phyloP scores from a whole-genome alignment of 2,797 vertebrate species.

The Serranus cabrilla region DNA sequence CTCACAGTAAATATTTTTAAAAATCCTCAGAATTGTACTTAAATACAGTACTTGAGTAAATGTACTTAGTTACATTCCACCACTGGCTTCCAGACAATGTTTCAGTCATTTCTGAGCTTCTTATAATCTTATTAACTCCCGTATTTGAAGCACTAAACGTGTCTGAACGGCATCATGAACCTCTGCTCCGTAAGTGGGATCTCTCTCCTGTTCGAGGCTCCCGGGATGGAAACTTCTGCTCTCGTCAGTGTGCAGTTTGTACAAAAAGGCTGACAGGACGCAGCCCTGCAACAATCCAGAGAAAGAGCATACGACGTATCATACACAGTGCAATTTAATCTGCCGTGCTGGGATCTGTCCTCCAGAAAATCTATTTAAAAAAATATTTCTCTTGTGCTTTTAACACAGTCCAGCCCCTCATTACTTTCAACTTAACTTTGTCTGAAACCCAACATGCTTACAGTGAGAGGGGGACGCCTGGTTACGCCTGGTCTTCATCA shows the following conservation, averaged over 20 bases:
- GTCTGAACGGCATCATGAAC: too few relatives aligned
- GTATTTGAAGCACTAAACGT: not conserved
- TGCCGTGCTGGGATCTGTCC: not conserved
- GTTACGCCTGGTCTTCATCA: constrained; percentile 7
- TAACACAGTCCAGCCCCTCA: not conserved
- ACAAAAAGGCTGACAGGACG: too few relatives aligned
- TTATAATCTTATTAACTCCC: not conserved
- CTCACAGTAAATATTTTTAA: too few relatives aligned
- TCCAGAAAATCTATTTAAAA: not conserved
- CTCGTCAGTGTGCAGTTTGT: too few relatives aligned
- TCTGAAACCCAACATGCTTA: not conserved
- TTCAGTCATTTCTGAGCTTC: not conserved
- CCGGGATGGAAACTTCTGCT: too few relatives aligned
- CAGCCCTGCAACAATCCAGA: not conserved
- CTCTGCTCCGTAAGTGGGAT: too few relatives aligned
- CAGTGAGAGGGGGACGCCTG: not conserved
- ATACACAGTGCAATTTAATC: not conserved
- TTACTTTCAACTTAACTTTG: not conserved
- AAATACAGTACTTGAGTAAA: too few relatives aligned
- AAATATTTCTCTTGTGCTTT: not conserved
- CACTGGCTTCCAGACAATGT: not conserved
- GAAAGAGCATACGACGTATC: not conserved
- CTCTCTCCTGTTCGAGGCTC: too few relatives aligned
- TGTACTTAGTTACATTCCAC: too few relatives aligned
- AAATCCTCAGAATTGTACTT: too few relatives aligned